Evolutionary conservation across 2,888 invertebrate genomes (phyloP).

Genomic region (Pachliopta kotzebuea): DNA sequence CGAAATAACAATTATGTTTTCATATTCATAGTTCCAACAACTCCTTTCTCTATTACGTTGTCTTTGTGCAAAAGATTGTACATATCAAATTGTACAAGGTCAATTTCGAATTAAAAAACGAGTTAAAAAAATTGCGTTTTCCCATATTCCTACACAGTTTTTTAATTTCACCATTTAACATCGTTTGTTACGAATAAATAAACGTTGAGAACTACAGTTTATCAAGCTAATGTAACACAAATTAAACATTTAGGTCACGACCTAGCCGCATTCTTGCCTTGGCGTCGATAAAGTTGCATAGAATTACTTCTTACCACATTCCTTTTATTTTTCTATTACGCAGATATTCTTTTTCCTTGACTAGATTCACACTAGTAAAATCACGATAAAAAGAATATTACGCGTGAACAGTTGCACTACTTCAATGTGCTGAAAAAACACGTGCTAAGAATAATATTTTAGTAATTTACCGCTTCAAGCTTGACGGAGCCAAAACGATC

Average conservation of each 20-base stretch:
- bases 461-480: slow-evolving; percentile 58
- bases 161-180: not conserved
- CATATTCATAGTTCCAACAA: slow-evolving; percentile 16
- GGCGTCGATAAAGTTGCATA: slow-evolving; percentile 36
- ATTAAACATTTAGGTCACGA: slow-evolving; percentile 40
- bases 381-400: not conserved
- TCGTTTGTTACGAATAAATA: not conserved
- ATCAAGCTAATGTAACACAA: slow-evolving; percentile 27
- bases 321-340: slow-evolving; percentile 40
- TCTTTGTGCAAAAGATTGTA: slow-evolving; percentile 12
- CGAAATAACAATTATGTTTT: slow-evolving; percentile 27
- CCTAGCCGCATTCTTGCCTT: slow-evolving; percentile 40
- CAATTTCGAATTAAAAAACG: not conserved
- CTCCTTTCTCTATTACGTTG: slow-evolving; percentile 25
- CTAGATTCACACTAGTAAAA: not conserved
- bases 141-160: not conserved
- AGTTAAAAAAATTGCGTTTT: not conserved
- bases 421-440: slow-evolving; percentile 34
- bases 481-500: slow-evolving; percentile 51
- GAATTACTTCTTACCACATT: slow-evolving; percentile 45
- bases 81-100: slow-evolving; percentile 5
- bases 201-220: not conserved
- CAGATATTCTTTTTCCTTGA: not conserved
- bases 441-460: slow-evolving; percentile 51
- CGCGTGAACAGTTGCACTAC: not conserved